These are phyloP conservation scores for Stigmatopora nigra DNA, from an alignment of 2,113 vertebrate genomes.

Conservation along the genomic window DNA sequence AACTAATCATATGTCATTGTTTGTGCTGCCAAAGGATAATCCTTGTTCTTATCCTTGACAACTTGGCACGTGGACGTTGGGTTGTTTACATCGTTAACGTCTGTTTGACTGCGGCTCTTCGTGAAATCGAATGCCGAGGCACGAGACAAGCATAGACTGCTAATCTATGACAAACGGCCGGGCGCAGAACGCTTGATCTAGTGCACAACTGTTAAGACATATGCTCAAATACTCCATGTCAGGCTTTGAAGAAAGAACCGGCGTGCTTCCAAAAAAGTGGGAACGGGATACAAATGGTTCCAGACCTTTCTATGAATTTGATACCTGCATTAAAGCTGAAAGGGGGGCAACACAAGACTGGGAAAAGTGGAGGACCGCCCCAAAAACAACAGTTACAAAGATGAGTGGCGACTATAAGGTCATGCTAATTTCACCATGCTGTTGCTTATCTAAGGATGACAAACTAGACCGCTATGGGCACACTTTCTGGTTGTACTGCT, in stretches of 20 bases:
- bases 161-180: constrained; percentile 54
- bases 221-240: not conserved
- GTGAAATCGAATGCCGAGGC: constrained; percentile 55
- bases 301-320: too few relatives aligned
- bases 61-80: constrained; percentile 12
- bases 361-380: too few relatives aligned
- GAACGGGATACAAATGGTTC: constrained; percentile 7
- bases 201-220: not conserved
- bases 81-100: constrained; percentile 53
- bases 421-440: too few relatives aligned
- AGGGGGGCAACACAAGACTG: too few relatives aligned
- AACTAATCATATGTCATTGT: constrained; percentile 35
- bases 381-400: too few relatives aligned
- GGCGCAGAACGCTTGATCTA: constrained; percentile 40
- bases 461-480: too few relatives aligned
- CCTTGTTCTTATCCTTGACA: constrained; percentile 6
- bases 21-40: constrained; percentile 41
- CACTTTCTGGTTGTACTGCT: too few relatives aligned
- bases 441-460: too few relatives aligned
- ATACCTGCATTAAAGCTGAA: too few relatives aligned
- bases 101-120: constrained; percentile 64
- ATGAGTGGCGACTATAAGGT: too few relatives aligned
- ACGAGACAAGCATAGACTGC: constrained; percentile 55
- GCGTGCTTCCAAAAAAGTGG: not conserved
- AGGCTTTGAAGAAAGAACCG: not conserved